Percentiles rank a stretch among this genome's conserved stretches.
phyloP scores from a whole-genome alignment of 2,888 invertebrate species.

The Drosophila incognita region DNA sequence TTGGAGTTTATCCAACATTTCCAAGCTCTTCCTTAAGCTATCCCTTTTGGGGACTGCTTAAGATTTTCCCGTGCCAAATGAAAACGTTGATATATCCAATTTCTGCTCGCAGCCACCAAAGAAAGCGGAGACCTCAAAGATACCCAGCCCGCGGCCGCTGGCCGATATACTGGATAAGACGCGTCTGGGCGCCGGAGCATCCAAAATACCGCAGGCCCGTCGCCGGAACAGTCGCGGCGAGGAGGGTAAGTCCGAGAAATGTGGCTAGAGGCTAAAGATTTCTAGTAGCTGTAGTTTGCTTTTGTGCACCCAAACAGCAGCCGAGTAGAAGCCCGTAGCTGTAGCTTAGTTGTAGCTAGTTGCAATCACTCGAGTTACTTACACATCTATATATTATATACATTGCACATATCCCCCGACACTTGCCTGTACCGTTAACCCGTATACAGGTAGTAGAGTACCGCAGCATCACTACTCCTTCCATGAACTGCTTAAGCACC shows the following conservation, averaged over 20 bases:
- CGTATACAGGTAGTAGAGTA: slow-evolving; percentile 72
- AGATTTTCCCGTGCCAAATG: neutral
- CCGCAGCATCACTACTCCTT: slow-evolving; percentile 79
- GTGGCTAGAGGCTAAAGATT: slow-evolving; percentile 49
- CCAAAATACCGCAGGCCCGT: slow-evolving; percentile 79
- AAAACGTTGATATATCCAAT: neutral
- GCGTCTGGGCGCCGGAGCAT: slow-evolving; percentile 68
- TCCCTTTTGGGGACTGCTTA: neutral
- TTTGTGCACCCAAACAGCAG: slow-evolving; percentile 57
- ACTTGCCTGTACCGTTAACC: slow-evolving; percentile 44
- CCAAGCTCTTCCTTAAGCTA: neutral
- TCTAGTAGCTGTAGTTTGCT: slow-evolving; percentile 56
- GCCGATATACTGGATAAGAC: slow-evolving; percentile 82
- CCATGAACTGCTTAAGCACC: slow-evolving; percentile 81
- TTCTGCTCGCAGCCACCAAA: slow-evolving; percentile 68
- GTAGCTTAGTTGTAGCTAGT: slow-evolving; percentile 41
- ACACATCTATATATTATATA: slow-evolving; percentile 23
- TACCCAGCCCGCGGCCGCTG: slow-evolving; percentile 83
- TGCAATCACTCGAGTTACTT: slow-evolving; percentile 43
- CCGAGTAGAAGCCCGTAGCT: slow-evolving; percentile 59
- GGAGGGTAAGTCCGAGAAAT: slow-evolving; percentile 70
- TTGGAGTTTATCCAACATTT: neutral
- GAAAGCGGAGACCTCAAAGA: slow-evolving; percentile 81
- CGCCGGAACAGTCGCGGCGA: slow-evolving; percentile 80
- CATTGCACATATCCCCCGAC: slow-evolving; percentile 35